Evolutionary conservation across 2,888 invertebrate genomes (phyloP).

Genomic region (Aspidiotus rigidus): DNA sequence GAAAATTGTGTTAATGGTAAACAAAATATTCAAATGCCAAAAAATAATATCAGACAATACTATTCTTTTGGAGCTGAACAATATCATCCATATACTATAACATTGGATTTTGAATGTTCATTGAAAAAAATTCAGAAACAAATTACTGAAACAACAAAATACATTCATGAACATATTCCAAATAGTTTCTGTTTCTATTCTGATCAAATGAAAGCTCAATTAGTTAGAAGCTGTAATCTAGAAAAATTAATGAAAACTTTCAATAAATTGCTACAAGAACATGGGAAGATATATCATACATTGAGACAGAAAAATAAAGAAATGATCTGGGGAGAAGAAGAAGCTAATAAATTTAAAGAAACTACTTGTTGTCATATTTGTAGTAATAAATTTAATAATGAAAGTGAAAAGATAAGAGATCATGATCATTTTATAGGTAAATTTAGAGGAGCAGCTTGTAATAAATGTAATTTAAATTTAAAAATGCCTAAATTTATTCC

Average conservation of each 20-base stretch:
- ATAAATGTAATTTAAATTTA: too few relatives aligned
- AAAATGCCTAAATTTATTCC: too few relatives aligned
- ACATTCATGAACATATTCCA: not conserved
- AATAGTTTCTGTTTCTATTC: not conserved
- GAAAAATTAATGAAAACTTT: not conserved
- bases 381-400: constrained; percentile 22
- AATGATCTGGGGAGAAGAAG: constrained; percentile 4
- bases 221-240: not conserved
- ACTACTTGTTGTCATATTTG: constrained; percentile 19
- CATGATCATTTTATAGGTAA: too few relatives aligned
- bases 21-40: not conserved
- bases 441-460: too few relatives aligned
- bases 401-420: constrained; percentile 21
- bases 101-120: constrained; percentile 16
- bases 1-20: not conserved
- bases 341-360: constrained; percentile 19
- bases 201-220: not conserved
- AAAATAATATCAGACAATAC: constrained; percentile 14
- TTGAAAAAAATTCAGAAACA: constrained; percentile 10
- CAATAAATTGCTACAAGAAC: too few relatives aligned
- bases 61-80: constrained; percentile 3
- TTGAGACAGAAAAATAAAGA: not conserved
- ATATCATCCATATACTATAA: too few relatives aligned
- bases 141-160: not conserved
- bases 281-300: not conserved